Evolutionary conservation across 2,797 vertebrate genomes (phyloP).

Genomic region (Sciaenops ocellatus): DNA sequence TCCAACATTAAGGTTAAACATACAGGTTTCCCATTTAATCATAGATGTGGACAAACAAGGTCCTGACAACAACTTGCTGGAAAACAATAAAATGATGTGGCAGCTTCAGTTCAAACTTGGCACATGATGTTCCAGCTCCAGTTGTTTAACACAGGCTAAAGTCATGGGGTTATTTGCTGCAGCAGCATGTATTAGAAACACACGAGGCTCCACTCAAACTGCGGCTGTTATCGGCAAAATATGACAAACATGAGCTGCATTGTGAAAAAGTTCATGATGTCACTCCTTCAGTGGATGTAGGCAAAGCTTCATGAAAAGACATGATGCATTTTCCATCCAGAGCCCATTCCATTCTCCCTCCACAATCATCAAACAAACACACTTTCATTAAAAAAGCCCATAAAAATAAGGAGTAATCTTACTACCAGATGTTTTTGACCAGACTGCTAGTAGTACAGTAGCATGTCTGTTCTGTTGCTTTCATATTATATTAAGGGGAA

Average conservation of each 20-base stretch:
- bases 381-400: not conserved
- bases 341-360: not conserved
- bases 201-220: not conserved
- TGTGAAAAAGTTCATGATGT: not conserved
- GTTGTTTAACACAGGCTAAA: not conserved
- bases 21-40: not conserved
- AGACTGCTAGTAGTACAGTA: too few relatives aligned
- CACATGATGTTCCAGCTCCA: not conserved
- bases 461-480: too few relatives aligned
- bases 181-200: not conserved
- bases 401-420: not conserved
- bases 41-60: not conserved
- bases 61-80: not conserved
- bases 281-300: not conserved
- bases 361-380: too few relatives aligned
- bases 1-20: not conserved
- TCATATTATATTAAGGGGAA: too few relatives aligned
- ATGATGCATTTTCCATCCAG: not conserved
- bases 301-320: not conserved
- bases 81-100: not conserved
- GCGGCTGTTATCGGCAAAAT: not conserved
- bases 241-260: not conserved
- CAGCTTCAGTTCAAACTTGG: not conserved
- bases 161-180: not conserved
- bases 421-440: not conserved